Conservation (phyloP, 2,113 vertebrate species). For the Catharus bicknelli region DNA sequence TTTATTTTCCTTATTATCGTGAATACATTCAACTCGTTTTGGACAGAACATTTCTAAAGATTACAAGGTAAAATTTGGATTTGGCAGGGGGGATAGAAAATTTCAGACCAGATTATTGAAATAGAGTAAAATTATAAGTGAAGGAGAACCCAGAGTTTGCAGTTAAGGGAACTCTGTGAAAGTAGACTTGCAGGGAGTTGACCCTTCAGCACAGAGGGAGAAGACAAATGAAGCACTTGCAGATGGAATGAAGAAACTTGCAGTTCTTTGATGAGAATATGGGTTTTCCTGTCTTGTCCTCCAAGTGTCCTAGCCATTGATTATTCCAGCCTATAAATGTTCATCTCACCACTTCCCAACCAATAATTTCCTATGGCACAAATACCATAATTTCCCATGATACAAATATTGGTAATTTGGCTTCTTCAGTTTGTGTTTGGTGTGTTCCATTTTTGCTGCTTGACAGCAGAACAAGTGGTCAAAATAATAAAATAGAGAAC, state of each 20-base stretch:
- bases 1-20: neutral
- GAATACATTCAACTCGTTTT: neutral
- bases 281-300: neutral
- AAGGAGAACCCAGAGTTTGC: neutral
- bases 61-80: neutral
- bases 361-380: neutral
- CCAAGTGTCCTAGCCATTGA: neutral
- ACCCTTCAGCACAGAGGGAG: neutral
- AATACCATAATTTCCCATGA: neutral
- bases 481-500: neutral
- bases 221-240: neutral
- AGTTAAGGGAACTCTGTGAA: neutral
- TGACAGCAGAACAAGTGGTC: neutral
- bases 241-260: neutral
- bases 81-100: neutral
- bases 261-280: neutral
- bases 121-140: neutral
- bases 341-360: neutral
- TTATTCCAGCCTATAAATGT: neutral
- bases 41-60: neutral
- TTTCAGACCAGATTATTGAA: neutral
- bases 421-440: neutral
- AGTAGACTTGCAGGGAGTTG: neutral
- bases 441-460: neutral
- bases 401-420: neutral